A percentile compares a stretch with the other conserved stretches of the same genome.
Evolutionary conservation across 2,888 invertebrate genomes (phyloP).

Genomic region (Arrhopalites spinosus): DNA sequence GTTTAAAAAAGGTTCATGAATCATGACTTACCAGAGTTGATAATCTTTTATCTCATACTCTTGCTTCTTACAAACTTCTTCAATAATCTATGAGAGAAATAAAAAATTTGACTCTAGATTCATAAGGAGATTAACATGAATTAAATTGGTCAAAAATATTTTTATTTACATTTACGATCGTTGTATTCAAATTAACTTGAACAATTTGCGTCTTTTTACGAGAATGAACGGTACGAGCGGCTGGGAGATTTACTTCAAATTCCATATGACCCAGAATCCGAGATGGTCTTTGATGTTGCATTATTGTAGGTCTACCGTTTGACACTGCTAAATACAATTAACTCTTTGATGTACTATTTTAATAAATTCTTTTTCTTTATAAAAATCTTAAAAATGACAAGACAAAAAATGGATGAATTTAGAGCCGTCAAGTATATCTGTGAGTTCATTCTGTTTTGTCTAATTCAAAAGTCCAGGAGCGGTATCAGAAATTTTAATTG

Average conservation of each 20-base stretch:
- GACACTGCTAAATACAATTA: no score
- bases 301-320: no score
- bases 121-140: background rate
- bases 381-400: no score
- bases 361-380: no score
- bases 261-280: background rate
- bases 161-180: background rate
- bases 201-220: slow-evolving; percentile 9
- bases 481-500: no score
- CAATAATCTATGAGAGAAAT: slow-evolving; percentile 69
- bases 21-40: background rate
- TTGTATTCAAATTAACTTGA: slow-evolving; percentile 10
- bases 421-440: no score
- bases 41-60: slow-evolving; percentile 62
- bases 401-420: no score
- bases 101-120: background rate
- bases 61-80: slow-evolving; percentile 81
- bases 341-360: no score
- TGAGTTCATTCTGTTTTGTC: no score
- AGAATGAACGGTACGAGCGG: background rate
- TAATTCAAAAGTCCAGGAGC: no score
- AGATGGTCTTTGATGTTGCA: background rate
- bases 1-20: background rate
- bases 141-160: background rate
- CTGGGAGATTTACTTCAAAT: background rate